These are phyloP conservation scores for Glareola pratincola DNA, from an alignment of 2,113 vertebrate genomes.

Conservation along the genomic window DNA sequence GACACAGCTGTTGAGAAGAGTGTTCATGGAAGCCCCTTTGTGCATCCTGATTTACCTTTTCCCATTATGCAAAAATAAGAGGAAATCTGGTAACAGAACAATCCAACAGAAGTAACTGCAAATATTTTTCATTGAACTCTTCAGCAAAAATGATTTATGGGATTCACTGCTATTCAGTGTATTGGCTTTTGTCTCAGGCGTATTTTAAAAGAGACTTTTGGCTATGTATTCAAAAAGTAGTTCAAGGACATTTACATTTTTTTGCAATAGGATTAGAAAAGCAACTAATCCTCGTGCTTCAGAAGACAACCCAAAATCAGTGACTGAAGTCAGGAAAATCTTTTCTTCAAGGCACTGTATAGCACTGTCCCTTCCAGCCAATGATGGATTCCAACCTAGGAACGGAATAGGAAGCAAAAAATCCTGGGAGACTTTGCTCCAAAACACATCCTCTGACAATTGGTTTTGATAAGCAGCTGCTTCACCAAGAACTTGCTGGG, in stretches of 20 bases:
- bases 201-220: neutral
- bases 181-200: neutral
- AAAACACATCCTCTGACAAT: neutral
- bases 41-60: neutral
- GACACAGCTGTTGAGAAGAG: neutral
- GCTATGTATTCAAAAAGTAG: neutral
- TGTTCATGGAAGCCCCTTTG: neutral
- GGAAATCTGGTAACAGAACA: neutral
- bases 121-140: neutral
- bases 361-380: neutral
- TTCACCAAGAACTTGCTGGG: neutral
- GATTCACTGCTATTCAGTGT: neutral
- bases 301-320: neutral
- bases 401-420: neutral
- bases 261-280: neutral
- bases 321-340: neutral
- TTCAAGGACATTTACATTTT: neutral
- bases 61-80: neutral
- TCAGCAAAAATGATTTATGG: neutral
- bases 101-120: neutral
- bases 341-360: neutral
- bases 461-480: neutral
- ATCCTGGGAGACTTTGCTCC: neutral
- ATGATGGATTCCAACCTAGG: neutral
- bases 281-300: neutral